Evolutionary conservation across 2,797 vertebrate species (phyloP), one percentile per base, ranked within the genome.

Genomic region (Enteromius viviparus): DNA sequence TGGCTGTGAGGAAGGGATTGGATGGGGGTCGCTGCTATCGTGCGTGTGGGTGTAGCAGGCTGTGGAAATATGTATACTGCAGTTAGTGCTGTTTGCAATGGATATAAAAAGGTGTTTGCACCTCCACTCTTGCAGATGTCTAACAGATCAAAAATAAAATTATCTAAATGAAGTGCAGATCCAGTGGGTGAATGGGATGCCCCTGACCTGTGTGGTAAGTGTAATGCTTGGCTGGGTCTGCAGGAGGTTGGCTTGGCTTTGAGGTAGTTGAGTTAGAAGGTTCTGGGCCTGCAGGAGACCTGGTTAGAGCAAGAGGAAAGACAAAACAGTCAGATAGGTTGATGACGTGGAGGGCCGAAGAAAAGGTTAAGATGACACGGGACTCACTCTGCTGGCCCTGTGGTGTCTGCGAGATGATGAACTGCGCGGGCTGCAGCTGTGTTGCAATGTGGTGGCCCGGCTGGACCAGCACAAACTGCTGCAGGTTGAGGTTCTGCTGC

Each of bases 171-270:
- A 15, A 15, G 23, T 29, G 26, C 53, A 15, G 49, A 37, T 60
- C 12, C 53, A 76, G 8, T 76, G 49, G 34, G 34, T 45, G 19
- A 45, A 55, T 49, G 58, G 47, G 29, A 64, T 45, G 29, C 11
- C 62, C 87, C 95, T 90, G 86, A 99, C 98, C 97, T 99, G 97
- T 92, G 97, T 96, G 91, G 96, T 93, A 92, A 99, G 97, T 92
- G 96, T 96, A 94, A 99, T 97, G 96, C 96, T 98, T 94, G 96
- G 96, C 96, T 98, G 98, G 93, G 96, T 96, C 92, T 97, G 96
- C 93, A 98, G 97, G 96, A 98, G 98, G 97, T 97, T 99, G 96
- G 97, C 96, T 99, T 99, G 98, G 97, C 96, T 99, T 97, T 97
- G 98, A 99, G 98, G 98, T 99, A 99, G 98, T 97, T 98, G 98